Percentiles rank a stretch among this genome's conserved stretches.
These are phyloP conservation scores for Turnix velox DNA, from an alignment of 2,113 vertebrate species.

Conservation along the genomic window DNA sequence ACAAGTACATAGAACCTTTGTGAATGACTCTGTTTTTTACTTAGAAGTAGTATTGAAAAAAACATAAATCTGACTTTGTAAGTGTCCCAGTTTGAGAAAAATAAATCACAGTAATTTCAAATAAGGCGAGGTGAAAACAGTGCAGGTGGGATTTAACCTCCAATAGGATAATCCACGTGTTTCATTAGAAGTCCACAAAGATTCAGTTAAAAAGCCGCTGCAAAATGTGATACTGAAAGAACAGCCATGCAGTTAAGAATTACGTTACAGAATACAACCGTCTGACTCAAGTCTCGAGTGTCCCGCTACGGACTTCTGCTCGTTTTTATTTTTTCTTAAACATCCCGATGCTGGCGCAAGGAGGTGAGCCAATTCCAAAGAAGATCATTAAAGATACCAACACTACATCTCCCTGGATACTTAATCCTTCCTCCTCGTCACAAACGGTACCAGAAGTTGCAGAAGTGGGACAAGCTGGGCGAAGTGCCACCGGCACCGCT, in stretches of 20 bases:
- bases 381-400: not conserved
- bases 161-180: not conserved
- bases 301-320: not conserved
- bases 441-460: not conserved
- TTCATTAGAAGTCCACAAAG: not conserved
- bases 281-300: not conserved
- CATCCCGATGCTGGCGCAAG: not conserved
- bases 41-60: not conserved
- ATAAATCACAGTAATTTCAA: too few relatives aligned
- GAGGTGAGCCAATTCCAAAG: not conserved
- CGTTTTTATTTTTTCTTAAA: not conserved
- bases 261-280: not conserved
- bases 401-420: not conserved
- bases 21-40: not conserved
- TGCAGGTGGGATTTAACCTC: not conserved
- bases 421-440: not conserved
- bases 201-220: not conserved
- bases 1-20: not conserved
- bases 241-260: not conserved
- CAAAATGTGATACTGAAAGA: not conserved
- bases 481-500: not conserved
- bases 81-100: too few relatives aligned
- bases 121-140: too few relatives aligned
- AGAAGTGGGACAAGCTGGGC: not conserved
- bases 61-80: not conserved